These are phyloP conservation scores for Esperia sulphurella DNA, from an alignment of 2,888 invertebrate species.

Conservation along the genomic window DNA sequence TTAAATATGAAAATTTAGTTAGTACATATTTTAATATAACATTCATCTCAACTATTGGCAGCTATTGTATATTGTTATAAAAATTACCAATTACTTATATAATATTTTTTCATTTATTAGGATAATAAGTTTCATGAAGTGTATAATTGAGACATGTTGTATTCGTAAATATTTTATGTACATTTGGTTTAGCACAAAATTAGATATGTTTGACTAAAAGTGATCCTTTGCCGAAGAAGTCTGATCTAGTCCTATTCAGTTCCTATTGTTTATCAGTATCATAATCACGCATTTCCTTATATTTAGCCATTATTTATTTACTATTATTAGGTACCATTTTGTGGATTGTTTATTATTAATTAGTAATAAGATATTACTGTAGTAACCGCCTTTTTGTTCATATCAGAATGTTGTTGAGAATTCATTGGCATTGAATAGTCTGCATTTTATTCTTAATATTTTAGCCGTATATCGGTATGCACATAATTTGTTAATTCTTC, in stretches of 20 bases:
- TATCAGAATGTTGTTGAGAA: background rate
- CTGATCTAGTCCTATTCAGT: constrained; percentile 45
- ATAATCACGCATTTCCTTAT: no score
- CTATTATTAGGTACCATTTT: background rate
- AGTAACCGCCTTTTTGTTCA: background rate
- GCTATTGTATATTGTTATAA: constrained; percentile 49
- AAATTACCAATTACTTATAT: constrained; percentile 15
- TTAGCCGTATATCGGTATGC: no score
- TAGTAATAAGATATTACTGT: no score
- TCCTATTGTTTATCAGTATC: constrained; percentile 23
- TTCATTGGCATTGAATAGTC: background rate
- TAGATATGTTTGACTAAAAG: constrained; percentile 13
- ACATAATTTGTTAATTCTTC: no score
- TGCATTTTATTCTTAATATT: no score
- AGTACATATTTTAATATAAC: constrained; percentile 35
- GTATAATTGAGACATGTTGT: constrained; percentile 5
- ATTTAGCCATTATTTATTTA: background rate
- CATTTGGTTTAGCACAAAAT: no score
- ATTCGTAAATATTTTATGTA: background rate
- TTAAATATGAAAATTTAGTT: constrained; percentile 30
- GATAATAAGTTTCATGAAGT: constrained; percentile 20
- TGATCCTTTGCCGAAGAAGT: constrained; percentile 51
- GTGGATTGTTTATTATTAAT: background rate
- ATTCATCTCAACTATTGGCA: constrained; percentile 61
- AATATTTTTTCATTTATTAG: constrained; percentile 17